Conservation (phyloP, 1,140 invertebrate genomes). For the Drosophila simulans region DNA sequence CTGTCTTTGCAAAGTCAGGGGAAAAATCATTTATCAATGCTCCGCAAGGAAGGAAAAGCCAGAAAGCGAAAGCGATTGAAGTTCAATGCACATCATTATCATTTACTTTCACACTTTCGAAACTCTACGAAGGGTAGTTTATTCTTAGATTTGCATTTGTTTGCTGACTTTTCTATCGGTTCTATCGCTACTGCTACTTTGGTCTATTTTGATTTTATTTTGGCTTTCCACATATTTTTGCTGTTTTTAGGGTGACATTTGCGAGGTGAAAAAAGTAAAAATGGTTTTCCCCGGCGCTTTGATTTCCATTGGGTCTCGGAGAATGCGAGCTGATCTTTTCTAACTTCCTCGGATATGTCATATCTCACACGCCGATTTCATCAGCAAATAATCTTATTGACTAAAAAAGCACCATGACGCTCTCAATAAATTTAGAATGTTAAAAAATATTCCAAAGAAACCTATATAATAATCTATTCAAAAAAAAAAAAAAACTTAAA, state of each 20-base stretch:
- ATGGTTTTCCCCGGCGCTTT: slow-evolving; percentile 49
- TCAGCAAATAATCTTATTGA: neutral
- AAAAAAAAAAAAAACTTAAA: neutral
- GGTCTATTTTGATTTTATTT: slow-evolving; percentile 53
- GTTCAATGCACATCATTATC: slow-evolving; percentile 84
- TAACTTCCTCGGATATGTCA: slow-evolving; percentile 13
- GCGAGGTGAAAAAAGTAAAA: slow-evolving; percentile 63
- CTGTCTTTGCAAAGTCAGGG: slow-evolving; percentile 35
- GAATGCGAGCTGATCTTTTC: slow-evolving; percentile 45
- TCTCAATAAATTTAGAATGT: too few species aligned
- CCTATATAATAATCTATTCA: too few species aligned
- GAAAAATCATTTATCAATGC: slow-evolving; percentile 70
- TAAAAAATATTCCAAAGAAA: too few species aligned
- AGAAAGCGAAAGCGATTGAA: slow-evolving; percentile 66
- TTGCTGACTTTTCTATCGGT: slow-evolving; percentile 42
- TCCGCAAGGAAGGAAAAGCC: slow-evolving; percentile 5
- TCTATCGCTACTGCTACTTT: slow-evolving; percentile 23
- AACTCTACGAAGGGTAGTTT: slow-evolving; percentile 72
- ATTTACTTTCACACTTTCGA: slow-evolving; percentile 55
- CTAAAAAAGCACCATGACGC: neutral
- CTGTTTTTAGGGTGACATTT: slow-evolving; percentile 83
- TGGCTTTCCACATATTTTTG: slow-evolving; percentile 75
- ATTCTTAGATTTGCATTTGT: slow-evolving; percentile 71
- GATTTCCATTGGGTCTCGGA: slow-evolving; percentile 5
- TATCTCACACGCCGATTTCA: neutral